Base-by-base conservation (phyloP, 2,797 vertebrate genomes). In the Megaceryle alcyon region DNA sequence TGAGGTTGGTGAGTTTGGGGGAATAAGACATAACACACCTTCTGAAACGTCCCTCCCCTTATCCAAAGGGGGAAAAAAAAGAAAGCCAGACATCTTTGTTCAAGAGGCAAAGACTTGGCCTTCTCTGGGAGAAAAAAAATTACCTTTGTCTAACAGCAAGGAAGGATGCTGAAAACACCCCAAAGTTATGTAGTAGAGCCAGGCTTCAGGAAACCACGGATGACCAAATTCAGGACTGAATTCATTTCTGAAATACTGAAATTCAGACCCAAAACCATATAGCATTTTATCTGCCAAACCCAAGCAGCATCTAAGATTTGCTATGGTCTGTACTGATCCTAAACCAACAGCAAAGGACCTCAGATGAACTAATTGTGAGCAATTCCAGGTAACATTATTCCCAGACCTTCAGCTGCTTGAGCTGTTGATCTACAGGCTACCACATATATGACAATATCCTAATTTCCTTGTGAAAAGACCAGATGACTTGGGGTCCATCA, bases 331-430 rank as follows among this genome's bases (percentile, higher is more conserved):
- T 82, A 84, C 64, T 56, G 60, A 86, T 73, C 56, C 56, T 41
- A 83, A 93, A 80, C 33, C 2, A 1, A 91, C 83, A 91, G 83
- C 64, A 94, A 86, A 90, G 68, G 63, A 93, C 88, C 78, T 88
- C 90, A 92, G 75, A 73, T 71, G 60, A 90, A 46, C 31, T 18
- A 51, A 0, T 0, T 80, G 21, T 35, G 33, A 90, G 44, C 22
- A 85, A 68, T 56, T 57, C 64, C 65, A 43, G 54, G 39, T 75
- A 75, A 48, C 0, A 0, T 51, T 66, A 84, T 22, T 51, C 43
- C 28, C 64, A 57, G 49, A 20, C 37, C 35, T 49, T 59, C 77
- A 87, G 73, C 51, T 88, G 44, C 64, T 82, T 11, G 19, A 91
- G 39, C 37, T 26, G 10, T 10, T 64, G 31, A 61, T 19, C 11